phyloP scores from a whole-genome alignment of 2,797 vertebrate genomes.

The Clarias platycephalus region DNA sequence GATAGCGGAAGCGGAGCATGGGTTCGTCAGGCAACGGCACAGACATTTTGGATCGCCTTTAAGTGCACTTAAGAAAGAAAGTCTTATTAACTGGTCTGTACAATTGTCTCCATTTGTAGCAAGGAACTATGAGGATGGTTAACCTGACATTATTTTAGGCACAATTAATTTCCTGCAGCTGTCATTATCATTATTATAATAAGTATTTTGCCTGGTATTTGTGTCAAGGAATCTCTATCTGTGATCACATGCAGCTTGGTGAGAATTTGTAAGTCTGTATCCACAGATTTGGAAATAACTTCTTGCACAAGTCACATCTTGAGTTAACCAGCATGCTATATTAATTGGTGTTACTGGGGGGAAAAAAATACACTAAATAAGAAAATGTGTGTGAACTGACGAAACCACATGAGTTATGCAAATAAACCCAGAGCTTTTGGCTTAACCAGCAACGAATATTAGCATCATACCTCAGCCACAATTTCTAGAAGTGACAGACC shows the following conservation, averaged over 20 bases:
- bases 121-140: not conserved
- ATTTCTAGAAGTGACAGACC: not conserved
- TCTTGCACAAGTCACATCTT: not conserved
- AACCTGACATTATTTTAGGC: not conserved
- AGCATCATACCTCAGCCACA: not conserved
- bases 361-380: not conserved
- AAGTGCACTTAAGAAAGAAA: not conserved
- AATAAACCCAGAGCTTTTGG: not conserved
- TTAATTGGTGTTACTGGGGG: not conserved
- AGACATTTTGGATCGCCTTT: not conserved
- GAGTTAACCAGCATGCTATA: not conserved
- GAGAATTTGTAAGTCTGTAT: not conserved
- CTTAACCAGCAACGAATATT: not conserved
- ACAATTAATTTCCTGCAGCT: not conserved
- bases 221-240: not conserved
- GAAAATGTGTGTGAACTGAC: not conserved
- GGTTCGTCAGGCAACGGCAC: not conserved
- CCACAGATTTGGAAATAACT: not conserved
- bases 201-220: not conserved
- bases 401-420: not conserved
- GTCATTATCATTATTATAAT: no score
- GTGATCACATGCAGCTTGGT: not conserved
- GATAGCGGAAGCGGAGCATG: not conserved
- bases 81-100: not conserved
- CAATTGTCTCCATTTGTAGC: not conserved